Percentiles rank a stretch among this genome's conserved stretches.
Conservation (phyloP, 2,113 vertebrate species). For the Laterallus jamaicensis region DNA sequence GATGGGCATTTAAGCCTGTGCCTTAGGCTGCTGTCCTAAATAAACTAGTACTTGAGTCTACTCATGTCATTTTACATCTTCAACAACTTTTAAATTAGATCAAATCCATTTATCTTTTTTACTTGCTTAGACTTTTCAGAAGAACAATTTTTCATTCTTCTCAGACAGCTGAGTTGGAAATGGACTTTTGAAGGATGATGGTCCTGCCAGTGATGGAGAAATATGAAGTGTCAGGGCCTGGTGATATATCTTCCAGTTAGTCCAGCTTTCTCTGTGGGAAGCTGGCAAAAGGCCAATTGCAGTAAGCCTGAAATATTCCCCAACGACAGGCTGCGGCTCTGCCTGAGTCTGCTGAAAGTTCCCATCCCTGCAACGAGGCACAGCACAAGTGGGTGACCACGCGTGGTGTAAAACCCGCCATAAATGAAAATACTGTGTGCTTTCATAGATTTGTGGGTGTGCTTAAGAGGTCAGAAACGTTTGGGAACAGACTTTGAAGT, state of each 20-base stretch:
- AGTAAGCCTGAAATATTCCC: not conserved
- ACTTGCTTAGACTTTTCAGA: conserved; percentile 5
- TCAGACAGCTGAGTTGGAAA: conserved; percentile 51
- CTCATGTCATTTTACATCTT: conserved; percentile 8
- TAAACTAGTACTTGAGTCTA: not conserved
- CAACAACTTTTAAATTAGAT: conserved; percentile 24
- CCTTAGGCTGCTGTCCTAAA: conserved; percentile 9
- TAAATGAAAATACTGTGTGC: accelerated
- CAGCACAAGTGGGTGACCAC: accelerated
- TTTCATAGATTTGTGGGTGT: not conserved
- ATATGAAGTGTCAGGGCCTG: conserved; percentile 18
- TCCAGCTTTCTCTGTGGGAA: not conserved
- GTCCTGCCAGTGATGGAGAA: conserved; percentile 40
- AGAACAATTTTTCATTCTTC: conserved; percentile 46
- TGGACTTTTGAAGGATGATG: conserved; percentile 54
- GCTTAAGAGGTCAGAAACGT: not conserved
- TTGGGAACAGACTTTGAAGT: not conserved
- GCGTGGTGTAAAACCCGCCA: not conserved
- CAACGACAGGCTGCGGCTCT: accelerated
- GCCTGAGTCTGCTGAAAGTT: not conserved
- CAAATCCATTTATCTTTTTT: conserved; percentile 4
- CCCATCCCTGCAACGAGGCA: not conserved
- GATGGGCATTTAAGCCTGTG: not conserved
- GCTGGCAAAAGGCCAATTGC: not conserved
- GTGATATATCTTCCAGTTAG: conserved; percentile 32